Evolutionary conservation across 2,888 invertebrate genomes (phyloP), one percentile per base, ranked within the genome.

Genomic region (Apamea monoglypha): DNA sequence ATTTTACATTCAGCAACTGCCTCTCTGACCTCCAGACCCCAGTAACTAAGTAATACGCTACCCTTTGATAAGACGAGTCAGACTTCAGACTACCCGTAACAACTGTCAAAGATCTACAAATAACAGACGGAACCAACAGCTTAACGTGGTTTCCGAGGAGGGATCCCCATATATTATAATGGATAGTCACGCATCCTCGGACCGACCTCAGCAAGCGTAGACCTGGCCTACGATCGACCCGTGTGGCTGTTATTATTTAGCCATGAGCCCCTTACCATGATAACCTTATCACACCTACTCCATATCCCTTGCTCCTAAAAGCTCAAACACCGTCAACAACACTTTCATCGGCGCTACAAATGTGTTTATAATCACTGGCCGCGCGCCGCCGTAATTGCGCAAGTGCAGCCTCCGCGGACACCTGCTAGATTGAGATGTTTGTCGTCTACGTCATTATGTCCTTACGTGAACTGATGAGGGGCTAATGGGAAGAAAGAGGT

Each of bases 341-440:
- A 86, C 74, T 83, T 79, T 78, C 86, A 75, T 81, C 74, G 36
- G 12, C 14, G 59, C 53, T 78, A 82, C 88, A 88, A 89, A 90
- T 90, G 89, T 71, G 83, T 87, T 91, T 90, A 87, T 90, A 90
- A 90, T 90, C 87, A 87, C 85, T 77, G 69, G 72, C 81, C 77
- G 78, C 82, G 84, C 88, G 83, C 77, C 71, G 68, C 74, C 75
- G 75, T 82, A 81, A 86, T 81, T 83, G 87, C 76, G 72, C 72
- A 3, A 16, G 63, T 66, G 69, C 83, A 81, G 74, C 74, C 74
- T 67, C 74, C 36, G 72, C 78, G 64, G 68, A 76, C 88, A 88
- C 87, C 90, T 89, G 90, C 77, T 69, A 81, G 77, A 89, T 88
- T 78, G 76, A 86, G 85, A 83, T 80, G 76, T 88, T 88, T 85